Evolutionary conservation across 1,140 invertebrate genomes (phyloP).

Genomic region (Micrasema minimum): DNA sequence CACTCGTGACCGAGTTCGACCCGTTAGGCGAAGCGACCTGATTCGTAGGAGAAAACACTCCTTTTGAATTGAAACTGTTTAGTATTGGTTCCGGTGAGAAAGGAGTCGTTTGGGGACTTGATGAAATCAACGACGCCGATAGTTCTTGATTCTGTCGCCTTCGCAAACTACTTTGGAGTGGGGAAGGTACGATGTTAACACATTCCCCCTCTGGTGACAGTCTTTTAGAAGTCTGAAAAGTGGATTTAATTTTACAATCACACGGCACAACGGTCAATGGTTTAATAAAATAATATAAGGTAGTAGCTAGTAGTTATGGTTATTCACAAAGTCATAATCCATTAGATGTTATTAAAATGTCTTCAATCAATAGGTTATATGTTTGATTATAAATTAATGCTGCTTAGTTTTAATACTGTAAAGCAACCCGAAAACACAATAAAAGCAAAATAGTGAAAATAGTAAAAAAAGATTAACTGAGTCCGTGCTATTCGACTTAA

Average conservation of each 20-base stretch:
- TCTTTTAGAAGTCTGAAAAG: constrained; percentile 58
- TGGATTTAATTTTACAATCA: constrained; percentile 24
- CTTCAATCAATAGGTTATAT: no score
- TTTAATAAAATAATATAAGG: no score
- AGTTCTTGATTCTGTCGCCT: constrained; percentile 60
- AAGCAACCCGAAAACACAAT: no score
- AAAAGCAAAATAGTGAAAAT: no score
- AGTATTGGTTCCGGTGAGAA: constrained; percentile 59
- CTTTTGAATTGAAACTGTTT: constrained; percentile 60
- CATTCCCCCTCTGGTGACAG: constrained; percentile 67
- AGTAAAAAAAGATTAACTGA: no score
- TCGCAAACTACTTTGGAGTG: constrained; percentile 65
- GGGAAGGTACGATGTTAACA: constrained; percentile 64
- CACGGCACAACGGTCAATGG: neutral
- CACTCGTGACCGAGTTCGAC: constrained; percentile 66
- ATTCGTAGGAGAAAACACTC: constrained; percentile 61
- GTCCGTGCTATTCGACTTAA: no score
- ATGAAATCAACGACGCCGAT: constrained; percentile 60
- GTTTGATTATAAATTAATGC: no score
- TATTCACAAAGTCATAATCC: no score
- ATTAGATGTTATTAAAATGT: no score
- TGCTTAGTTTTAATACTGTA: no score
- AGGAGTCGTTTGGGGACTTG: constrained; percentile 59
- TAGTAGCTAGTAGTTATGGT: no score
- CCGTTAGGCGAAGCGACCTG: constrained; percentile 68